Percentiles rank a stretch among this genome's conserved stretches.
phyloP scores from a whole-genome alignment of 2,797 vertebrate species.

The Pipistrellus kuhlii region DNA sequence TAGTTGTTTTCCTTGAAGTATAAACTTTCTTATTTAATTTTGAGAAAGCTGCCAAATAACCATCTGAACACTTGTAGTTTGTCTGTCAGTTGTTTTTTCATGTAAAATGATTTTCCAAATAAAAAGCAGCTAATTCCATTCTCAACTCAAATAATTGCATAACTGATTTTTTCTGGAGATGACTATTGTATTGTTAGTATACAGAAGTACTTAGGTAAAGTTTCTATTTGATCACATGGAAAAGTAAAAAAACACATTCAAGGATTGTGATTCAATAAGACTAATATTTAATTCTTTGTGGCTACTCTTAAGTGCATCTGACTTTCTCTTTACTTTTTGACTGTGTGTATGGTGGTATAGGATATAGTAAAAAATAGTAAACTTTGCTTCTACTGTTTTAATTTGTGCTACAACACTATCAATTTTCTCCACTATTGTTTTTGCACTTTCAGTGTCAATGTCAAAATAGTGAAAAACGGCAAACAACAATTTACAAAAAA shows the following conservation, averaged over 20 bases:
- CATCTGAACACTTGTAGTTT: neutral
- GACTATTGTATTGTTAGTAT: neutral
- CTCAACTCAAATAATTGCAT: neutral
- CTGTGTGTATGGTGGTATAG: neutral
- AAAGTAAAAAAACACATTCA: neutral
- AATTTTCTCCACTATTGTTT: neutral
- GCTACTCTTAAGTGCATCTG: neutral
- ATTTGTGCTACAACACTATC: neutral
- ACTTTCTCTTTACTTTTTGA: neutral
- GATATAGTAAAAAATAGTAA: neutral
- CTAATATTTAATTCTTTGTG: neutral
- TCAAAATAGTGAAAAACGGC: neutral
- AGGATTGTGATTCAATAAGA: neutral
- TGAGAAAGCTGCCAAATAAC: neutral
- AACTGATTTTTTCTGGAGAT: neutral
- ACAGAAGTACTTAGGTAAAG: neutral
- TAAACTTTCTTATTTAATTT: neutral
- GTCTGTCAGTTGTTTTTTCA: neutral
- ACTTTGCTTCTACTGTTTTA: neutral
- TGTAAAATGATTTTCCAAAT: conserved; percentile 16
- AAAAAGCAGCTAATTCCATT: neutral
- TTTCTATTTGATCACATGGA: neutral
- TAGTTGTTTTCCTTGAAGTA: neutral
- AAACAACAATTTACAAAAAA: neutral
- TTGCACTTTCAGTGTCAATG: neutral